Base-by-base conservation (phyloP, 2,113 vertebrate genomes). In the Lethenteron reissneri region DNA sequence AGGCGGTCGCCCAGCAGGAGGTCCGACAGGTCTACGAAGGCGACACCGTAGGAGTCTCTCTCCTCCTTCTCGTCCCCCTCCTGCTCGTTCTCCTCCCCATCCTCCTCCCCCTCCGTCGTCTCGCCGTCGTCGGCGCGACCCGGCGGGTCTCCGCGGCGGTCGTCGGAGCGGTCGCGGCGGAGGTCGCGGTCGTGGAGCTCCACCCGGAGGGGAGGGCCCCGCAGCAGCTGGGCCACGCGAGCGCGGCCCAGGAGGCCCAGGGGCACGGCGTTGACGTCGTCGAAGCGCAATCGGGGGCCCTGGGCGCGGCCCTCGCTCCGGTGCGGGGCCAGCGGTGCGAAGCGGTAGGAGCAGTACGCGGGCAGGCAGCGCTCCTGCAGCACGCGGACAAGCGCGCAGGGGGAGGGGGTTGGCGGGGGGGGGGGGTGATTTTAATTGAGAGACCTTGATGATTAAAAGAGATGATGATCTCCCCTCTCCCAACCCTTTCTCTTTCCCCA, bases 101-200 rank as follows among this genome's bases (percentile, higher is more conserved):
- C 69, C 25, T 78, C 70, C 19, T n/a, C n/a, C n/a, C n/a, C n/a
- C n/a, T 74, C n/a, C 17, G 77, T 77, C 72, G 80, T 21, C 21
- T 73, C 75, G 2, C 75, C 70, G 62, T 83, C 79, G 69, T 77
- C 72, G 10, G 77, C 73, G 15, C 78, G 77, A 0, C 79, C 79
- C 12, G 79, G 81, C 74, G 81, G 84, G 56, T 81, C 70, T 2
- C 71, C 70, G 12, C 80, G 74, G 4, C 57, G 72, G 25, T 21
- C 73, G 12, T 41, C 12, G 10, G 1, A 62, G 9, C 74, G 70
- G 9, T 81, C 73, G 1, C 8, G 57, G 71, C 81, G 87, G 17
- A 74, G 80, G 76, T 88, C 87, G 13, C 81, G 78, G 75, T 92
- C 88, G 1, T 88, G 88, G 19, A 92, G 80, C 75, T 89, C n/a